Conservation (phyloP, 2,113 vertebrate genomes). For the Sprattus sprattus region DNA sequence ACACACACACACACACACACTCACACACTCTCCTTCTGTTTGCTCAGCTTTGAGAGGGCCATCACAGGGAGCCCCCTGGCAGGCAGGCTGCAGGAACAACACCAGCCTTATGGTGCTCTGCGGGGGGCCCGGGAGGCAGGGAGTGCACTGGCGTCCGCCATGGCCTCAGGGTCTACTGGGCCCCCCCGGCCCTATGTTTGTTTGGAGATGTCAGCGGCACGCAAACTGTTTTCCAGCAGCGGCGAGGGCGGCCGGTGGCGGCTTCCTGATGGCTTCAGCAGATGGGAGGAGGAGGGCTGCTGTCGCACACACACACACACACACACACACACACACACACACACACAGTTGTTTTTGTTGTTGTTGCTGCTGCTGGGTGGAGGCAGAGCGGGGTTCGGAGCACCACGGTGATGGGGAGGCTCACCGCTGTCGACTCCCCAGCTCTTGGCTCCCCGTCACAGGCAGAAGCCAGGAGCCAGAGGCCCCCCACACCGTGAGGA, state of each 20-base stretch:
- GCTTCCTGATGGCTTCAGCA: constrained; percentile 57
- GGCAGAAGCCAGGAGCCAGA: neutral
- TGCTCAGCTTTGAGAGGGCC: constrained; percentile 51
- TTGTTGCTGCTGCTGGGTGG: neutral
- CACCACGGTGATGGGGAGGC: neutral
- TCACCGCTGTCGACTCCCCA: too few relatives aligned
- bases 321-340: too few relatives aligned
- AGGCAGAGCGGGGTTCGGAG: neutral
- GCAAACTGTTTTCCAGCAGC: constrained; percentile 50
- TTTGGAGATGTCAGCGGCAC: constrained; percentile 47
- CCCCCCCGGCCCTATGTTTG: constrained; percentile 29
- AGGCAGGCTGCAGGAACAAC: constrained; percentile 59
- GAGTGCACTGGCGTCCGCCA: neutral
- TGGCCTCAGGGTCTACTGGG: neutral
- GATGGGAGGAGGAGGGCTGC: constrained; percentile 48
- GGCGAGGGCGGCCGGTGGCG: neutral
- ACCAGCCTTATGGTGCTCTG: constrained; percentile 68
- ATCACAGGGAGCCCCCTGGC: constrained; percentile 43
- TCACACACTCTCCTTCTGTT: constrained; percentile 37
- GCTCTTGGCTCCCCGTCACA: neutral
- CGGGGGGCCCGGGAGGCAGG: constrained; percentile 49
- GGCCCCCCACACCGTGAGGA: neutral
- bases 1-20: too few relatives aligned
- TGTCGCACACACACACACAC: too few relatives aligned
- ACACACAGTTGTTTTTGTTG: neutral